Evolutionary conservation across 2,888 invertebrate genomes (phyloP).

Genomic region (Drosophila tanythrix): DNA sequence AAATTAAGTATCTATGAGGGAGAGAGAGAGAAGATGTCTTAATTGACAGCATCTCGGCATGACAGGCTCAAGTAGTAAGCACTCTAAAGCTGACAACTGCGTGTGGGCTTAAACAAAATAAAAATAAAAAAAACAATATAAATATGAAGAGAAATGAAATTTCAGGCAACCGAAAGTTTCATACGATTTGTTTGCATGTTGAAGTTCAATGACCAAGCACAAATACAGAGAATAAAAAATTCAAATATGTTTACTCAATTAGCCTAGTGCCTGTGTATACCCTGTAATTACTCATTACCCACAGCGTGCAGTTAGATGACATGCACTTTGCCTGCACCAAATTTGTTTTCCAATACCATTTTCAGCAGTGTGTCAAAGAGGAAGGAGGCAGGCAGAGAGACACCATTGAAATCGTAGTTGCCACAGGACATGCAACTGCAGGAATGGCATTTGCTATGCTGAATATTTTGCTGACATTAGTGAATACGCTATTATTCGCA

Average conservation of each 20-base stretch:
- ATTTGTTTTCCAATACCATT: constrained; percentile 36
- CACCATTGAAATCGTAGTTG: constrained; percentile 31
- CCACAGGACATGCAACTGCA: constrained; percentile 43
- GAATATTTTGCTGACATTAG: neutral
- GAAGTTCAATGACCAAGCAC: constrained; percentile 48
- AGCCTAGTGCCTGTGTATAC: constrained; percentile 27
- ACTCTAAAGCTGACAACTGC: constrained; percentile 8
- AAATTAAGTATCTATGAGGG: constrained; percentile 38
- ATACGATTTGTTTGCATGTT: neutral
- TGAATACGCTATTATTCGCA: neutral
- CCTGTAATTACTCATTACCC: constrained; percentile 48
- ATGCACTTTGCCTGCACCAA: constrained; percentile 36
- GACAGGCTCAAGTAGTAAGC: constrained; percentile 24
- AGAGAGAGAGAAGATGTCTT: constrained; percentile 21
- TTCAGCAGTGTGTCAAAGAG: constrained; percentile 16
- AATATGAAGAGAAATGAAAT: constrained; percentile 20
- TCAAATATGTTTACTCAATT: constrained; percentile 47
- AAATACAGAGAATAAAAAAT: neutral
- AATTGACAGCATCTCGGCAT: constrained; percentile 35
- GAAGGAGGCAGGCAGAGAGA: neutral
- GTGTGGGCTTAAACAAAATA: constrained; percentile 21
- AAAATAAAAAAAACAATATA: neutral
- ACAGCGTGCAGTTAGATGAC: constrained; percentile 31
- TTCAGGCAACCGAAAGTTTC: constrained; percentile 25
- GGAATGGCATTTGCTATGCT: constrained; percentile 12